Base-by-base conservation (phyloP, 2,113 vertebrate genomes). In the Vimba vimba region DNA sequence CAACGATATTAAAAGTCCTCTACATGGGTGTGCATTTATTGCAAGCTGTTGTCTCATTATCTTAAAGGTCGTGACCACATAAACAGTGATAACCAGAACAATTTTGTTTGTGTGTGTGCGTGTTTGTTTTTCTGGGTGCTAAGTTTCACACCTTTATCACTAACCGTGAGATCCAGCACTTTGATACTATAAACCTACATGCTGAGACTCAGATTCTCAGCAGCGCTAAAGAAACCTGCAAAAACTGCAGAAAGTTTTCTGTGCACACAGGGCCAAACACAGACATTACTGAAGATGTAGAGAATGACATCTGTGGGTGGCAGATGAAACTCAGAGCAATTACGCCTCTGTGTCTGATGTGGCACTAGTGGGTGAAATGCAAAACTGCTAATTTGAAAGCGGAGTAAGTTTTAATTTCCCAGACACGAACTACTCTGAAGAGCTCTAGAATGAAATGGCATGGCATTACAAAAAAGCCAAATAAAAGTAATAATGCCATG, bases 331-430 rank as follows among this genome's bases (percentile, higher is more conserved):
- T 71, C 21, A 62, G 43, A n/a, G 47, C 25, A 60, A 69, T 78
- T 87, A 78, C 39, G 13, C 17, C 19, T 30, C 13, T 19, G 11
- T 23, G 71, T 25, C 50, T 86, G 60, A 25, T 69, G 71, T 19
- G 33, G 80, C 52, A 79, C 47, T 11, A 80, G 39, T 79, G 66
- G 76, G 83, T 77, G 60, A 75, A 81, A 75, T 75, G 30, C 78
- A 77, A 57, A 76, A 64, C 66, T n/a, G 33, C 43, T 23, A 45
- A 50, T 30, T 4, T 43, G 52, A 83, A 62, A 36, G 71, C 2
- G 11, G 60, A 36, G 36, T 71, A 71, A 79, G 55, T 59, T 55
- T 60, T 77, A 5, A 76, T 30, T 84, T 76, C 6, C 66, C 64
- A 19, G 45, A 85, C 30, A 85, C 45, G 21, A 25, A 50, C 10